phyloP scores from a whole-genome alignment of 2,888 invertebrate species.

The Acleris emargana region DNA sequence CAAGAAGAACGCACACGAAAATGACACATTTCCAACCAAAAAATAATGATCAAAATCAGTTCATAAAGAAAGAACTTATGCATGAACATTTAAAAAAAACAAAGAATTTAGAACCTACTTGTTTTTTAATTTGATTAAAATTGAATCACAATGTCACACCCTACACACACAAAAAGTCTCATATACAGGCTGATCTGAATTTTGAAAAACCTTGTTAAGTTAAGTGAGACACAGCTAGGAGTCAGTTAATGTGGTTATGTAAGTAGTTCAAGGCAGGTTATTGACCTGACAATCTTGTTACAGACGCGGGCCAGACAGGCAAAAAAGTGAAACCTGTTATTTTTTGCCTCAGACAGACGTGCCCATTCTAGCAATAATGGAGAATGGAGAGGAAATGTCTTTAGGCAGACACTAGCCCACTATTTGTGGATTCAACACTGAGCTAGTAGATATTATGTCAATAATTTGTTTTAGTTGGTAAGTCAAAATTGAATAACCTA shows the following conservation, averaged over 20 bases:
- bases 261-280: constrained; percentile 81
- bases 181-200: not conserved
- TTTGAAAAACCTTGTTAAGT: not conserved
- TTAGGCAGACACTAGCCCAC: not conserved
- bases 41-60: too few species aligned
- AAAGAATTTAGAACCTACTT: too few species aligned
- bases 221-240: constrained; percentile 38
- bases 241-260: constrained; percentile 53
- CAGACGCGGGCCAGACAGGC: constrained; percentile 77
- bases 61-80: too few species aligned
- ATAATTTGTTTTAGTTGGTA: too few species aligned
- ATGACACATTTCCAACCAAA: too few species aligned
- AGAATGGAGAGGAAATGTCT: constrained; percentile 15
- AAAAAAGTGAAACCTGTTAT: constrained; percentile 80
- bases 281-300: constrained; percentile 67
- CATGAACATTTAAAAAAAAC: too few species aligned
- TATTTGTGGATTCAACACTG: not conserved
- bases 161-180: too few species aligned
- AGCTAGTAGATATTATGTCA: too few species aligned
- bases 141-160: too few species aligned
- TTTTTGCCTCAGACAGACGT: constrained; percentile 56
- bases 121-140: too few species aligned
- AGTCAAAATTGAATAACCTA: too few species aligned
- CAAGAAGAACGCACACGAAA: too few species aligned
- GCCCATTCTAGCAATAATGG: constrained; percentile 35